A percentile compares a stretch with the other conserved stretches of the same genome.
These are phyloP conservation scores for Porites australiensis DNA, from an alignment of 64 coral and sea anemone genomes.

Conservation along the genomic window DNA sequence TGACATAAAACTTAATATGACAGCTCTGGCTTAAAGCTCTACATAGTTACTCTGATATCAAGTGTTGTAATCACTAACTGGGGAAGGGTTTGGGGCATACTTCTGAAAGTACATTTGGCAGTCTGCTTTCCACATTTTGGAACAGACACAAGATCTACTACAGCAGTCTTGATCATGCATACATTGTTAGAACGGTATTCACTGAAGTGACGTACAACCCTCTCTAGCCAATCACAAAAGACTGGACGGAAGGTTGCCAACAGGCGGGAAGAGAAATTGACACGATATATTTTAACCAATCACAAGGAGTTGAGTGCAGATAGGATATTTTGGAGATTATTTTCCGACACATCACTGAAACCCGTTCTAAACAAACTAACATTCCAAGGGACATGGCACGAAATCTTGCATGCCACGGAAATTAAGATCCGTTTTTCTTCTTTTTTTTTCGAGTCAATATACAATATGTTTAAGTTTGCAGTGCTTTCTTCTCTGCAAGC, in stretches of 20 bases:
- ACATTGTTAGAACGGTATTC: background rate
- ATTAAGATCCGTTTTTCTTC: constrained; percentile 82
- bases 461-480: constrained; percentile 83
- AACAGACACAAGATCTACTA: constrained; percentile 61
- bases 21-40: constrained; percentile 92
- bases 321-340: too few relatives aligned
- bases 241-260: too few relatives aligned
- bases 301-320: too few relatives aligned
- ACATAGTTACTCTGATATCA: constrained; percentile 86
- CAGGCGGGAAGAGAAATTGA: too few relatives aligned
- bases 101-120: constrained; percentile 24
- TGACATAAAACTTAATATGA: constrained; percentile 98
- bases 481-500: constrained; percentile 36
- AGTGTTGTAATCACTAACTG: constrained; percentile 74
- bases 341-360: too few relatives aligned
- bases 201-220: background rate
- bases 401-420: constrained; percentile 78
- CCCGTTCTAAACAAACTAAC: constrained; percentile 17
- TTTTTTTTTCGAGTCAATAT: constrained; percentile 61
- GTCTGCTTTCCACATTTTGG: constrained; percentile 33
- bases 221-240: too few relatives aligned
- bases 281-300: too few relatives aligned
- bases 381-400: constrained; percentile 43
- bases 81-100: constrained; percentile 23
- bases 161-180: constrained; percentile 56